Conservation (phyloP, 2,797 vertebrate species). For the Podarcis lilfordi region DNA sequence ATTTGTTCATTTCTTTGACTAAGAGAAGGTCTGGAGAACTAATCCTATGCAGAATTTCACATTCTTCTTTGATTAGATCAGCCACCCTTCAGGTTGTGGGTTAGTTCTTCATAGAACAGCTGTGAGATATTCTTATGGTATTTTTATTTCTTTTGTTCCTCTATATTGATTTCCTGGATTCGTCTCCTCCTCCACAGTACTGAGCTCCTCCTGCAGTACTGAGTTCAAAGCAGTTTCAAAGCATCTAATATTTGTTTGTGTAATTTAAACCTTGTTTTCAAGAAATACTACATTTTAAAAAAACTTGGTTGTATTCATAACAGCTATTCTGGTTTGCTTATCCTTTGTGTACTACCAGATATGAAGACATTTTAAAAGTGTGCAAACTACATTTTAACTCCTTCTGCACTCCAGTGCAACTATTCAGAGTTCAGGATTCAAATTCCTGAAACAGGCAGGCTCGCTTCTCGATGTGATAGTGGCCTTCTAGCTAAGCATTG, state of each 20-base stretch:
- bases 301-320: background rate
- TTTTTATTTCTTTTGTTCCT: background rate
- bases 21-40: background rate
- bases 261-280: background rate
- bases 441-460: too few relatives aligned
- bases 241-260: background rate
- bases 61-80: conserved; percentile 10
- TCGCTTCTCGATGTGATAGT: too few relatives aligned
- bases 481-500: too few relatives aligned
- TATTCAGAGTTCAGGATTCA: background rate
- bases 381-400: background rate
- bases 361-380: background rate
- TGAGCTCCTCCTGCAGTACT: background rate
- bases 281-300: background rate
- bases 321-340: background rate
- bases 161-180: background rate
- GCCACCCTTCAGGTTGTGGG: background rate
- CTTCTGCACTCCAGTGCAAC: background rate
- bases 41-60: background rate
- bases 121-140: background rate
- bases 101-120: background rate
- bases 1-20: background rate
- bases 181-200: background rate
- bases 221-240: background rate
- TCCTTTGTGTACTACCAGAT: background rate